phyloP scores from a whole-genome alignment of 2,797 vertebrate genomes.

The Morus bassanus region DNA sequence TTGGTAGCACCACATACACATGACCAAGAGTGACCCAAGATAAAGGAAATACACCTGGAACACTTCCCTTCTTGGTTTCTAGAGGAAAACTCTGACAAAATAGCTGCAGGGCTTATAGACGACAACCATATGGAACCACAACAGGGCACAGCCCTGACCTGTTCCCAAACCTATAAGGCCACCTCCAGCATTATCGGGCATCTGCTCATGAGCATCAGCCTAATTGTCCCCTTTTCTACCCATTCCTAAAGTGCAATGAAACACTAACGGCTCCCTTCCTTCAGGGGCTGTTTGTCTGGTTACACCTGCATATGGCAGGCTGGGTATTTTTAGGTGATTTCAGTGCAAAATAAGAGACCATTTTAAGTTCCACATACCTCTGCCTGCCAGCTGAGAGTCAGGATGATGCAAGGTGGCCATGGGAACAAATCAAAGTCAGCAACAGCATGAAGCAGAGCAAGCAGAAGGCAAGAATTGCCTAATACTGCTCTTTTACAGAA shows the following conservation, averaged over 20 bases:
- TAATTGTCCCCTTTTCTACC: neutral
- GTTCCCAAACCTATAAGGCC: neutral
- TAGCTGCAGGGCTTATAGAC: neutral
- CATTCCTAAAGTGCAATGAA: neutral
- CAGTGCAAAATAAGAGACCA: neutral
- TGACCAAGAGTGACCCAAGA: accelerated
- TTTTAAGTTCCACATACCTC: neutral
- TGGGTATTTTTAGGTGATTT: neutral
- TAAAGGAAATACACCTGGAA: neutral
- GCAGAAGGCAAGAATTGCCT: neutral
- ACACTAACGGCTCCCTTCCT: neutral
- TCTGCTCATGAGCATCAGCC: accelerated
- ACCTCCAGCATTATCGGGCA: neutral
- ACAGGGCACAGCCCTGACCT: neutral
- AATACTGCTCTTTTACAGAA: neutral
- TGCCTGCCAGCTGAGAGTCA: neutral
- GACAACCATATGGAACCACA: neutral
- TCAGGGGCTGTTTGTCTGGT: neutral
- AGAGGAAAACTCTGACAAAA: neutral
- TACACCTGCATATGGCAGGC: neutral
- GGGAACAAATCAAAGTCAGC: neutral
- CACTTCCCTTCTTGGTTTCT: neutral
- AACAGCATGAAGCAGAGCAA: neutral
- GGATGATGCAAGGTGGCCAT: neutral
- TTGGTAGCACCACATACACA: neutral